Evolutionary conservation across 2,888 invertebrate species (phyloP).

Genomic region (Hedya salicella): DNA sequence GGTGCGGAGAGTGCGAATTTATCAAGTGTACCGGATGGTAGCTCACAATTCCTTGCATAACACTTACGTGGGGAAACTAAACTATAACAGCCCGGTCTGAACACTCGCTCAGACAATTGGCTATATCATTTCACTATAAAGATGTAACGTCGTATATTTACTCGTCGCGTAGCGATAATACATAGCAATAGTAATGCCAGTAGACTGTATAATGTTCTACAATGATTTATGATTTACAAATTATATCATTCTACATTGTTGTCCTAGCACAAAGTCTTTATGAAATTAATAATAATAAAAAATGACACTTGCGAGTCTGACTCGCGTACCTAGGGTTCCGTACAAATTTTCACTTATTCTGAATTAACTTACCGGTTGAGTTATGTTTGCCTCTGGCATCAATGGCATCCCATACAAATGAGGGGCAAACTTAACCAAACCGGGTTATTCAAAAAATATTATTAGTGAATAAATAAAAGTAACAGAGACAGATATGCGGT

Average conservation of each 20-base stretch:
- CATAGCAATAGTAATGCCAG: background rate
- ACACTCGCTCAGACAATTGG: slow-evolving; percentile 14
- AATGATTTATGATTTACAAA: background rate
- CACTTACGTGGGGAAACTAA: slow-evolving; percentile 37
- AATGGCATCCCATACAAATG: too few species aligned
- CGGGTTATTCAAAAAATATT: too few species aligned
- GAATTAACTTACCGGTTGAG: too few species aligned
- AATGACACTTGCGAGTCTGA: too few species aligned
- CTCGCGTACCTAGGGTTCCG: too few species aligned
- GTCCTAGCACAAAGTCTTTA: background rate
- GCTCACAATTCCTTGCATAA: slow-evolving; percentile 52
- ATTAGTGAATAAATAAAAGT: too few species aligned
- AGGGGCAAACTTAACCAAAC: too few species aligned
- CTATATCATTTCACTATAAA: slow-evolving; percentile 9
- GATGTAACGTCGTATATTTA: background rate
- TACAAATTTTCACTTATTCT: too few species aligned
- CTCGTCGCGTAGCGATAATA: background rate
- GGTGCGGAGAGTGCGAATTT: slow-evolving; percentile 59
- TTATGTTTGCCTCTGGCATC: too few species aligned
- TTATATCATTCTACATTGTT: too few species aligned
- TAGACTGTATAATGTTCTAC: background rate
- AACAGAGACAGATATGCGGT: too few species aligned
- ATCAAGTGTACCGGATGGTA: slow-evolving; percentile 57
- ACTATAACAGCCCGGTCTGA: slow-evolving; percentile 6
- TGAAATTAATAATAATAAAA: background rate